Conservation (phyloP, 2,888 invertebrate species). For the Meliscaeva auricollis region DNA sequence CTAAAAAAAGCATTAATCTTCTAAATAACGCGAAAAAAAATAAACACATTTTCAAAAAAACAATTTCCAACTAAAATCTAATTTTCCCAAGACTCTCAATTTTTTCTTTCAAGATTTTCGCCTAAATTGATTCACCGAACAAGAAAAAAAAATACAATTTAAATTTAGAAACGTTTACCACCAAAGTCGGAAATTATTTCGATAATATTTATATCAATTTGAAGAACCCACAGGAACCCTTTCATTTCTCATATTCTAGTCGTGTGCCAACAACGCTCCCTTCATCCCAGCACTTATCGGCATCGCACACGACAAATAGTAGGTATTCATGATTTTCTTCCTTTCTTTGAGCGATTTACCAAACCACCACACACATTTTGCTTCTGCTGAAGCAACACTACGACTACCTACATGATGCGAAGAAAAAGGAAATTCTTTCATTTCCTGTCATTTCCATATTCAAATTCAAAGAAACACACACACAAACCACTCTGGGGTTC, state of each 20-base stretch:
- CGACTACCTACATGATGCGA: conserved; percentile 14
- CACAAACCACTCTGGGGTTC: neutral
- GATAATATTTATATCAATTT: conserved; percentile 45
- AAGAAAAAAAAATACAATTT: too few species aligned
- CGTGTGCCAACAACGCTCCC: neutral
- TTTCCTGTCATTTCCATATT: conserved; percentile 76
- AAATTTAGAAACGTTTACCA: conserved; percentile 42
- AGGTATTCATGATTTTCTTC: conserved; percentile 57
- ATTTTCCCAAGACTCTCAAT: too few species aligned
- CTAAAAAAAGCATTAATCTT: too few species aligned
- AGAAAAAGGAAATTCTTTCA: conserved; percentile 71
- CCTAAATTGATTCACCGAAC: too few species aligned
- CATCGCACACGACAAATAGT: conserved; percentile 67
- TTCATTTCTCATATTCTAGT: neutral
- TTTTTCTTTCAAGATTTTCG: too few species aligned
- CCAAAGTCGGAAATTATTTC: conserved; percentile 27
- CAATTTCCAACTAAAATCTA: too few species aligned
- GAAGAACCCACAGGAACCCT: conserved; percentile 13
- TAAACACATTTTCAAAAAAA: too few species aligned
- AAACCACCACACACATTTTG: conserved; percentile 4
- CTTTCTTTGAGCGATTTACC: conserved; percentile 54
- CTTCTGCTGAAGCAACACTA: neutral
- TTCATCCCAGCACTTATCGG: conserved; percentile 42
- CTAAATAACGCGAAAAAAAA: too few species aligned
- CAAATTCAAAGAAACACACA: conserved; percentile 68